Evolutionary conservation across 2,797 vertebrate species (phyloP), one percentile per base, ranked within the genome.

Genomic region (Chelon labrosus): DNA sequence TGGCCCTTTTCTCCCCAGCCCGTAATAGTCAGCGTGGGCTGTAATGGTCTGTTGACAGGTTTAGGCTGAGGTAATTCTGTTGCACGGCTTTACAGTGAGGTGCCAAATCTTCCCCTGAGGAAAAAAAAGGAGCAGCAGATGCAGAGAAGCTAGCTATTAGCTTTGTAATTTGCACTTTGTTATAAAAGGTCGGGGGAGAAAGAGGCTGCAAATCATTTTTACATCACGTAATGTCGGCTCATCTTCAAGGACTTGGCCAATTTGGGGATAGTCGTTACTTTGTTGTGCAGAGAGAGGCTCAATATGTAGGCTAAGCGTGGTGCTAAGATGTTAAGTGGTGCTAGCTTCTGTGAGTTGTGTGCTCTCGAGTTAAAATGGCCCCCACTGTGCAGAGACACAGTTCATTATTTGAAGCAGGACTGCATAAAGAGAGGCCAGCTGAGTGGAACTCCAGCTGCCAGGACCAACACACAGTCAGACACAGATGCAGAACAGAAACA

Each of bases 11-110:
- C 83, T 56, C 87, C 86, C 86, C 88, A 82, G 89, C 84, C 87
- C 73, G 84, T 93, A 91, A 93, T 92, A 93, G 94, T 89, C 89
- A 82, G 90, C 83, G 84, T 89, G 91, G 91, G 88, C 90, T 89
- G 91, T 94, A 95, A 94, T 91, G 93, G 93, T 91, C 82, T 93
- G 93, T 91, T 95, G 94, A 95, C 93, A 95, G 93, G 89, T 95
- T 94, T 92, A 93, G 93, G 88, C 92, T 93, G 94, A 94, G 92
- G 91, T 93, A 90, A 94, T 94, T 92, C 89, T 85, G 87, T 94
- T 93, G 84, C 91, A 66, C 80, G 85, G 85, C 86, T 86, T 89
- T 88, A 89, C 88, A 85, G 88, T 84, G 88, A 93, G 87, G 88
- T 89, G 88, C 86, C 89, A 93, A 91, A 92, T 88, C 85, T 82